Evolutionary conservation across 2,888 invertebrate species (phyloP), one percentile per base, ranked within the genome.

Genomic region (Ommatoiulus sabulosus): DNA sequence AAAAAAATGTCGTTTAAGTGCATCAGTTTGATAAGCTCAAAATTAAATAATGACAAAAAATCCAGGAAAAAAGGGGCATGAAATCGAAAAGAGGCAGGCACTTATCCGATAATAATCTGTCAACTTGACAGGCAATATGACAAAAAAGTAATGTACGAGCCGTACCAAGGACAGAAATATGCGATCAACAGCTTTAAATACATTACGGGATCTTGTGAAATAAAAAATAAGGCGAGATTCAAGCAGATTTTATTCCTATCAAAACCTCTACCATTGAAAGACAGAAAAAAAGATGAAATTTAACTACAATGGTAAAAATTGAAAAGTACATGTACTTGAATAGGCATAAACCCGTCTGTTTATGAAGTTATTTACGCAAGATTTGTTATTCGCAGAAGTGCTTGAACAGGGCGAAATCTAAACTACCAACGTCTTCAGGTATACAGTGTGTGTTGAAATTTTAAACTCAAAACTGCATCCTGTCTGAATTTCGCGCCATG

Each of bases 21-120:
- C 80, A 57, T 80, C 80, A 12, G 80, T 35, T 80, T 80, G 80
- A 80, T 80, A 80, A 80, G 80, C 80, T 35, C 24, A 12, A 80
- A 80, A 80, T 80, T 80, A 80, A 80, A 80, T 80, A 80, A 80
- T 80, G 24, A 80, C n/a, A 80, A 72, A 72, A 80, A 80, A 80
- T 72, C 20, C n/a, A 24, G 72, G 10, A 52, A 72, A 72, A 35
- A 5, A 4, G 12, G 24, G 35, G 7, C 35, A 6, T 3, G 24
- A 0, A 80, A 80, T 80, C 35, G 24, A 80, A 80, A 24, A 12
- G 5, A 80, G 80, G 20, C 80, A 24, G 80, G 35, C 80, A 80
- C 80, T 80, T 80, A 80, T 20, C 72, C 20, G 35, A 80, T 80
- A 35, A 20, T 35, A 80, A 6, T 35, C 80, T 80, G 80, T 80